Base-by-base conservation (phyloP, 2,113 vertebrate genomes). In the Ifrita kowaldi region DNA sequence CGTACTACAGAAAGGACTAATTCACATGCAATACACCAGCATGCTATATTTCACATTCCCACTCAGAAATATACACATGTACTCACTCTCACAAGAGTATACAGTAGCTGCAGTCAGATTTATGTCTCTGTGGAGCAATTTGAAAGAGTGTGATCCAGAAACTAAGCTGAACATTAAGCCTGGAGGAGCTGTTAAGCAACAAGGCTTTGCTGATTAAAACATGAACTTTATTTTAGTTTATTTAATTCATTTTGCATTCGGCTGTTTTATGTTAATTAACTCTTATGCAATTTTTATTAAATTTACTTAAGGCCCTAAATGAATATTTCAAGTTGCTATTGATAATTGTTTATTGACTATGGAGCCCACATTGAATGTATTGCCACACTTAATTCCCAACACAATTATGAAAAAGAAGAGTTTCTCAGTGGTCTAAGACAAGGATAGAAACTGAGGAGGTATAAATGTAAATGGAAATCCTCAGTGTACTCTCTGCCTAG, bases 111-210 rank as follows among this genome's bases (percentile, higher is more conserved):
- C 49, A 96, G 65, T 95, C 75, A 96, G 74, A 95, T 95, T 92
- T 96, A 93, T 95, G 95, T 94, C 94, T 96, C 92, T 93, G 60
- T 78, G 94, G 96, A 97, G 84, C 95, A 96, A 96, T 97, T 96
- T 96, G 81, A 90, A 96, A 91, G 63, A 93, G 80, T 87, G 79
- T 89, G 85, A 96, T 97, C 78, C 87, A 95, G 92, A 91, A 94
- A 91, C 87, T 95, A 85, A 97, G 83, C 59, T 93, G 86, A 96
- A 95, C 91, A 87, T 96, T 90, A 96, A 97, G 93, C 89, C 92
- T 96, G 87, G 84, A 95, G 84, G 92, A 97, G 92, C 77, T 93
- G 91, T 94, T 96, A 96, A 97, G 84, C 86, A 96, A 95, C 85
- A 93, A 87, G 78, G 46, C 60, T 96, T 96, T 93, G 35, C 94